Evolutionary conservation across 2,797 vertebrate species (phyloP), one percentile per base, ranked within the genome.

Genomic region (Dermochelys coriacea): DNA sequence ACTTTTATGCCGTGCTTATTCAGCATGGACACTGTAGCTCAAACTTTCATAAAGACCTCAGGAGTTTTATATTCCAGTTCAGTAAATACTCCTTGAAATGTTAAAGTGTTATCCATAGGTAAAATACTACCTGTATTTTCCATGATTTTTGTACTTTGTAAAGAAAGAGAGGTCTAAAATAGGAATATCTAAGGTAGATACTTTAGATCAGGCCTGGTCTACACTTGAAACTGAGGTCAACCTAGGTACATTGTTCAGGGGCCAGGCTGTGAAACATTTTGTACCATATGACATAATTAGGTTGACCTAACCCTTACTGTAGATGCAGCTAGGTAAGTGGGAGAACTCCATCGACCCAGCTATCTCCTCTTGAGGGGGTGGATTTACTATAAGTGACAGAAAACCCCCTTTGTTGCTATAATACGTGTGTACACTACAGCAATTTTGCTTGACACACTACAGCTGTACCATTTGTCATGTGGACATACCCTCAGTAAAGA

Each of bases 1-100:
- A 27, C 78, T 88, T 92, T 92, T 21, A 78, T 50, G n/a, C 89
- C 93, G 91, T 88, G 80, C 82, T 92, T 91, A 47, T 87, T 91
- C 68, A 74, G 84, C 0, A 0, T 47, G 3, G 59, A 50, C 82
- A 18, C 52, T 41, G 11, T 27, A 83, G 47, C 74, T 87, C 49
- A 80, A 5, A 88, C 55, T 91, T 97, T 82, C 27, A 85, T 5
- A 6, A 91, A 54, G 8, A 27, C 2, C 84, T 75, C 4, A 54
- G 50, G 86, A 51, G 85, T 92, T 88, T 89, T 93, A 25, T 41
- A 6, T 87, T 89, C 71, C 78, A 87, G 59, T 83, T 68, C 47
- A 59, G 50, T 71, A 78, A 88, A 79, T 87, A 15, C n/a, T 78
- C 84, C 81, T 61, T 94, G 29, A 92, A 91, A 55, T 77, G 37